These are phyloP conservation scores for Diuraphis noxia DNA, from an alignment of 1,140 invertebrate genomes.

Conservation along the genomic window DNA sequence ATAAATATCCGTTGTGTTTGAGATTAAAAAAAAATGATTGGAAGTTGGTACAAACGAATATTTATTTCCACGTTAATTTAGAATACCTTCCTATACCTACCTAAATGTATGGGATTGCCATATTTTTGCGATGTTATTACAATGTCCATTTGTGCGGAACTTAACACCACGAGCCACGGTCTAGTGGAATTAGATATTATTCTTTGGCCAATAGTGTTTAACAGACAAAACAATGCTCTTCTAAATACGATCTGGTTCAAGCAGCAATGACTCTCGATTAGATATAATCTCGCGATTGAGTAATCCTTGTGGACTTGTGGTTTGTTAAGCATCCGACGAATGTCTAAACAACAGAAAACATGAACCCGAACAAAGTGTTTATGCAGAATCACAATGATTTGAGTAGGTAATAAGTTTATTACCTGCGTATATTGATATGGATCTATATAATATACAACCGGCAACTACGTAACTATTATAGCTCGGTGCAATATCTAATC, in stretches of 20 bases:
- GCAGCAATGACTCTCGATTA: slow-evolving; percentile 29
- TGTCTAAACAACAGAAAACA: background rate
- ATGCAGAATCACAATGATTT: slow-evolving; percentile 2
- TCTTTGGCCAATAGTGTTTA: background rate
- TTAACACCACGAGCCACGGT: slow-evolving; percentile 17
- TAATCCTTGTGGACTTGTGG: slow-evolving; percentile 25
- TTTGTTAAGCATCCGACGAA: background rate
- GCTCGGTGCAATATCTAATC: background rate
- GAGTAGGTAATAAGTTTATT: background rate
- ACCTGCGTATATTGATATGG: background rate
- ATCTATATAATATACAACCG: background rate
- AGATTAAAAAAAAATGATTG: background rate
- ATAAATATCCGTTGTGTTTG: background rate
- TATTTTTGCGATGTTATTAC: background rate
- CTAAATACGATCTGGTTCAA: background rate
- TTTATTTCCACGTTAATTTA: background rate
- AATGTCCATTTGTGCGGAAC: slow-evolving; percentile 15
- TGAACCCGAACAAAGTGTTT: background rate
- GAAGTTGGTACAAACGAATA: background rate
- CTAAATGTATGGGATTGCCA: background rate
- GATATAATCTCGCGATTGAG: slow-evolving; percentile 34
- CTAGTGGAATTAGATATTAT: background rate
- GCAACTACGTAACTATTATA: slow-evolving; percentile 5
- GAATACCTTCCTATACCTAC: background rate
- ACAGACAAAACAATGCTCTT: slow-evolving; percentile 12